A percentile compares a stretch with the other conserved stretches of the same genome.
Conservation (phyloP, 2,888 invertebrate species). For the Seladonia tumulorum region DNA sequence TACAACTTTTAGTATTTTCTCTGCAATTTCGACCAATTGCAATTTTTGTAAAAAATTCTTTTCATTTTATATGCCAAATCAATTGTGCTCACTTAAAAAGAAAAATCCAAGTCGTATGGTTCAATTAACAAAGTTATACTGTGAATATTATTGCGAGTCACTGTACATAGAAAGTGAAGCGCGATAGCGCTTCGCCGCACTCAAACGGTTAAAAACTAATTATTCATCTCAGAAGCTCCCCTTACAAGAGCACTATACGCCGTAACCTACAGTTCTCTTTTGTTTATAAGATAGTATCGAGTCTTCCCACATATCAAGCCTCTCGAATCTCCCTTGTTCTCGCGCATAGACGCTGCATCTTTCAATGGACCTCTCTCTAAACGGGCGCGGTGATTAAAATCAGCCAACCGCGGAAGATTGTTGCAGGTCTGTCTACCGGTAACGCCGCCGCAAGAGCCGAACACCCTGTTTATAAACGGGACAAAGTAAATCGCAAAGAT, state of each 20-base stretch:
- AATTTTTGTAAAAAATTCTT: too few species aligned
- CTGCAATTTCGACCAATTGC: too few species aligned
- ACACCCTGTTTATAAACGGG: background rate
- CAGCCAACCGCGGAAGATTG: background rate
- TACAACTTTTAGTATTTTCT: too few species aligned
- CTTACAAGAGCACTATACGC: background rate
- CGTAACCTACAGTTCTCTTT: background rate
- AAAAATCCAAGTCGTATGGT: too few species aligned
- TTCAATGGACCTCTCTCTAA: background rate
- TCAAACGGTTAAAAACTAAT: too few species aligned
- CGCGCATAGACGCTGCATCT: background rate
- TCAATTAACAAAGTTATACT: too few species aligned
- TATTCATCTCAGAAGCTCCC: background rate
- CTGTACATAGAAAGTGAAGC: too few species aligned
- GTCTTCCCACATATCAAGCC: background rate
- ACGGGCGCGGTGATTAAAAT: background rate
- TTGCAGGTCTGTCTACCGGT: background rate
- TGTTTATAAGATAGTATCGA: background rate
- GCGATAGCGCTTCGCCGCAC: too few species aligned
- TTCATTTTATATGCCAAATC: too few species aligned
- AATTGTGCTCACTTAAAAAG: too few species aligned
- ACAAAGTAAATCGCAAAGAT: background rate
- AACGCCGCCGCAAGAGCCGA: background rate
- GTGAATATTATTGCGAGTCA: too few species aligned
- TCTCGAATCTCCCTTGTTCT: background rate